Evolutionary conservation across 2,797 vertebrate species (phyloP), one percentile per base, ranked within the genome.

Genomic region (Miichthys miiuy): DNA sequence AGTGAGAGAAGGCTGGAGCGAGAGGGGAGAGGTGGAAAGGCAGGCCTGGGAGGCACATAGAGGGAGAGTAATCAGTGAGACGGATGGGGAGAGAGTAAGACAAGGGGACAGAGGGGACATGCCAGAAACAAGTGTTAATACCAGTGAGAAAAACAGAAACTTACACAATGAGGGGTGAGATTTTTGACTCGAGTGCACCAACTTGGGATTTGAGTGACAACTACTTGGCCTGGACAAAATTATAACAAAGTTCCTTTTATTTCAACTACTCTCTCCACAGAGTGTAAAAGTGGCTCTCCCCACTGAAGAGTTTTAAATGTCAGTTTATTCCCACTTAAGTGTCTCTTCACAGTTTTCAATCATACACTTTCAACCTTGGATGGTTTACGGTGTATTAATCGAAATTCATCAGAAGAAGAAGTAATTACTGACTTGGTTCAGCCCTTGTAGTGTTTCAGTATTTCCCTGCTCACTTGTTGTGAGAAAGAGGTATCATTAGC

Each of bases 1-100:
- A 84, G 86, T 68, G 79, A 87, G 76, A 88, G 84, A 79, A 79
- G 85, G 80, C 80, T 80, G 75, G 63, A 71, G 75, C 1, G n/a
- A 44, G 80, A 72, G 73, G 75, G 76, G 80, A 82, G 86, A 83
- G 82, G 72, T 69, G 82, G 81, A 67, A 71, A 84, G 55, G 63
- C 75, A 81, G 79, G 85, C 76, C 81, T 57, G 60, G 67, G 82
- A 89, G 90, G 81, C 77, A 75, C 38, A 5, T n/a, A 66, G 63
- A 73, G 50, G 65, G 83, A 72, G 63, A 63, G 72, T 48, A 79
- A 79, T 83, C 78, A 85, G 68, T 4, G 65, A 79, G 80, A 83
- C 55, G 73, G 82, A 84, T 30, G 54, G 52, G 42, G 63, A 62
- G 68, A 75, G 46, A 66, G 65, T 10, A 11, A 68, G 73, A 75